Evolutionary conservation across 2,113 vertebrate species (phyloP), one percentile per base, ranked within the genome.

Genomic region (Heterocephalus glaber): DNA sequence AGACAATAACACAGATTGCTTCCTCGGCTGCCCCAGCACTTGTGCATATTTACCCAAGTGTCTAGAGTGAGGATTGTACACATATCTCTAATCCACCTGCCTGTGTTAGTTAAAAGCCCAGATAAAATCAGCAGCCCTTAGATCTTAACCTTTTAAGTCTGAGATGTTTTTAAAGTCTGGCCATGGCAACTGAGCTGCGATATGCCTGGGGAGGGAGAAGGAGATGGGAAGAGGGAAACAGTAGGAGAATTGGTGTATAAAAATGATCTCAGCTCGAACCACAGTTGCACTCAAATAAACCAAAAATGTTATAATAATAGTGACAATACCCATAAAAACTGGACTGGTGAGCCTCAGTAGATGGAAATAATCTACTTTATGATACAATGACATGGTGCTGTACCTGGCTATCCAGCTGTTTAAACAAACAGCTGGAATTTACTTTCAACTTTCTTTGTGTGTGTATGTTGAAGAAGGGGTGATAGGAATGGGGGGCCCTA

Each of bases 81-180:
- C 98, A 98, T 98, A 98, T 98, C 99, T 98, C 98, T 99, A 99
- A 99, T 99, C 99, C 99, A 98, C 98, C 99, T 98, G 98, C 99
- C 98, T 98, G 96, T 98, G 98, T 98, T 98, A 98, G 98, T 99
- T 99, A 99, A 98, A 99, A 99, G 98, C 98, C 98, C 98, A 98
- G 99, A 99, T 98, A 99, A 99, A 98, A 99, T 98, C 98, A 98
- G 98, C 98, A 98, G 97, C 98, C 98, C 98, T 98, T 98, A 99
- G 98, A 99, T 99, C 99, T 99, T 99, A 99, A 99, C 99, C 98
- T 99, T 98, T 99, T 98, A 99, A 98, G 98, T 98, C 98, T 98
- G 98, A 98, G 98, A 98, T 98, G 98, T 98, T 99, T 98, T 98
- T 97, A 98, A 99, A 98, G 98, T 98, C 98, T 98, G 98, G 96